Base-by-base conservation (phyloP, 1,140 invertebrate genomes). In the Harlomillsia oculata region DNA sequence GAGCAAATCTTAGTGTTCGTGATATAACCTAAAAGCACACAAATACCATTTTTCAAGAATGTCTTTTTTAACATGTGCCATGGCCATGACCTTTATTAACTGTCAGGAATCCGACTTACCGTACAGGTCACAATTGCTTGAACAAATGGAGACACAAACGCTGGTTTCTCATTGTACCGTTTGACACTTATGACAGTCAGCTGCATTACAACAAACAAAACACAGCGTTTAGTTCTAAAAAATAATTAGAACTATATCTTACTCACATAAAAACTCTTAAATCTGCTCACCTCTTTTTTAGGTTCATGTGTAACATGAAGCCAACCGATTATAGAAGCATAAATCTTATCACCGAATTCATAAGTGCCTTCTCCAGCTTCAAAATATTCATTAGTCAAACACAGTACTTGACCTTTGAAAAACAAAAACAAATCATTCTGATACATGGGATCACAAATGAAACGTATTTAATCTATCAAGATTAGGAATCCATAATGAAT, bases 351-450 rank as follows among this genome's bases (percentile, higher is more conserved):
- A 3, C 55, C 63, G 32, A 61, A 65, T 45, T 65, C 63, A 46
- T 65, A 62, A 13, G 63, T 54, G 4, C 63, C 63, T 43, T 65
- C 56, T 13, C 63, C 63, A 32, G 63, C 59, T 40, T 65, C 63
- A 54, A 55, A 62, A 36, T 65, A 65, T 46, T 65, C 63, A 49
- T 62, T 65, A 3, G 59, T 56, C 8, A 59, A 30, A 21, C 60
- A 55, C 5, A 65, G 37, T 37, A 51, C 52, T 39, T 65, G 63
- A n/a, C 63, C 63, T 63, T 13, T 11, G 32, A 37, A 16, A 16
- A 39, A 34, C 8, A n/a, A 34, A 34, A n/a, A n/a, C n/a, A n/a
- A n/a, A n/a, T n/a, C n/a, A n/a, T n/a, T n/a, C n/a, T n/a, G n/a
- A n/a, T n/a, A n/a, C n/a, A n/a, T n/a, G n/a, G n/a, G n/a, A n/a